A percentile compares a stretch with the other conserved stretches of the same genome.
Conservation (phyloP, 2,113 vertebrate species). For the Tor tambroides region DNA sequence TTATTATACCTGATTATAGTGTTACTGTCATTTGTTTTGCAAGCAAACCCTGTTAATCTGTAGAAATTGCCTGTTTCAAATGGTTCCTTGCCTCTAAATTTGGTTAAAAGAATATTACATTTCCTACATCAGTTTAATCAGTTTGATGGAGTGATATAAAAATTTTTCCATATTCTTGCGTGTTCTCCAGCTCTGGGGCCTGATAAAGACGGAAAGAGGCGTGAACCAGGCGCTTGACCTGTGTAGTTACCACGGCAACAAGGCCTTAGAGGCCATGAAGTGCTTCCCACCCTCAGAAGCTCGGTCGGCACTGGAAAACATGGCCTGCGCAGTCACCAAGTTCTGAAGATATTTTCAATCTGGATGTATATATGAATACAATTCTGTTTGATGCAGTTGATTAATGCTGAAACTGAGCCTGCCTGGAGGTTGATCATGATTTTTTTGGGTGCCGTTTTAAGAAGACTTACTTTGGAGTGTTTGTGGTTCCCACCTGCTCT, state of each 20-base stretch:
- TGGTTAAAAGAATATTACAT: neutral
- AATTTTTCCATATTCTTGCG: slow-evolving; percentile 62
- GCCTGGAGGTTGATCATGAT: neutral
- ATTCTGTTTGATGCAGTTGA: neutral
- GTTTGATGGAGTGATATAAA: slow-evolving; percentile 8
- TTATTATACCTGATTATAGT: neutral
- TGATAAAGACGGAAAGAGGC: slow-evolving; percentile 90
- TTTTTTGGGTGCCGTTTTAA: neutral
- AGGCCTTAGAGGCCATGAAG: slow-evolving; percentile 91
- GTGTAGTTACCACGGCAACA: slow-evolving; percentile 94
- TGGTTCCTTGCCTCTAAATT: neutral
- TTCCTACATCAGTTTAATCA: neutral
- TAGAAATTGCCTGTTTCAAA: neutral
- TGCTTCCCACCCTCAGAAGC: slow-evolving; percentile 93
- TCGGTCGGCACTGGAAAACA: slow-evolving; percentile 94
- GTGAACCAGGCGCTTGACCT: slow-evolving; percentile 92
- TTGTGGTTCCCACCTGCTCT: neutral
- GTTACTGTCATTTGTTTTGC: neutral
- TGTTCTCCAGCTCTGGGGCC: slow-evolving; percentile 86
- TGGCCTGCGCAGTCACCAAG: slow-evolving; percentile 88
- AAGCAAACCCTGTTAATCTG: neutral
- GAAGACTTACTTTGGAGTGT: neutral
- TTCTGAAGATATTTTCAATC: slow-evolving; percentile 74
- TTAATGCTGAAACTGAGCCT: neutral
- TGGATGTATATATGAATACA: neutral